Percentiles rank a stretch among this genome's conserved stretches.
These are phyloP conservation scores for Nasonia longicornis DNA, from an alignment of 1,140 invertebrate genomes.

Conservation along the genomic window DNA sequence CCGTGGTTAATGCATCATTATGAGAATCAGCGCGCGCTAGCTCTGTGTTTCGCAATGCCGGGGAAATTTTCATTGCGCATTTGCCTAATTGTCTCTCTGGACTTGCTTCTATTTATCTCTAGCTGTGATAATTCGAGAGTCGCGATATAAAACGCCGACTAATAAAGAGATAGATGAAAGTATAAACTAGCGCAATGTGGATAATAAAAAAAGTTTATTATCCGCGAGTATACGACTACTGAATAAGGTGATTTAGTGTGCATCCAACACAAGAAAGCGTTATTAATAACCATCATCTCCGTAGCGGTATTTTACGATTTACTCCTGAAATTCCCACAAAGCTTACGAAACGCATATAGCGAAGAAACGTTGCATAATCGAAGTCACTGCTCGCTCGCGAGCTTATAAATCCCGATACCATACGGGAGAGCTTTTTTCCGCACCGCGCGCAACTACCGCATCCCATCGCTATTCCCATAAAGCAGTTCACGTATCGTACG, in stretches of 20 bases:
- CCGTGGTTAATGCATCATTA: constrained; percentile 26
- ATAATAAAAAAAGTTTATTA: not conserved
- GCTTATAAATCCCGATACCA: not conserved
- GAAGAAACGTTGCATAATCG: not conserved
- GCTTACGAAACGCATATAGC: not conserved
- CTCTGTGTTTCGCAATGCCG: not conserved
- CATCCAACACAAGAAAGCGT: not conserved
- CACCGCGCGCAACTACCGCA: not conserved
- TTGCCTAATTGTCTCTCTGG: too few relatives aligned
- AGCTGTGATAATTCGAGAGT: too few relatives aligned
- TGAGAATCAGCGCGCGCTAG: constrained; percentile 1
- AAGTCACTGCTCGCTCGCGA: too few relatives aligned
- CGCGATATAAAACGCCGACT: too few relatives aligned
- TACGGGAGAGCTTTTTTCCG: not conserved
- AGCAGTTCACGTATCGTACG: constrained; percentile 7
- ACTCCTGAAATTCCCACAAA: not conserved
- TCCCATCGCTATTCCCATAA: not conserved
- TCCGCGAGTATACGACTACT: too few relatives aligned
- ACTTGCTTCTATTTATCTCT: too few relatives aligned
- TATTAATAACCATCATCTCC: not conserved
- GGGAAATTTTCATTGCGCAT: not conserved
- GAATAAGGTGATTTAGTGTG: not conserved
- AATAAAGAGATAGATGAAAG: too few relatives aligned
- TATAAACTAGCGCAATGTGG: too few relatives aligned
- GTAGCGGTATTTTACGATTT: not conserved